Conservation (phyloP, 1,140 invertebrate species). For the Parasteatoda tepidariorum region DNA sequence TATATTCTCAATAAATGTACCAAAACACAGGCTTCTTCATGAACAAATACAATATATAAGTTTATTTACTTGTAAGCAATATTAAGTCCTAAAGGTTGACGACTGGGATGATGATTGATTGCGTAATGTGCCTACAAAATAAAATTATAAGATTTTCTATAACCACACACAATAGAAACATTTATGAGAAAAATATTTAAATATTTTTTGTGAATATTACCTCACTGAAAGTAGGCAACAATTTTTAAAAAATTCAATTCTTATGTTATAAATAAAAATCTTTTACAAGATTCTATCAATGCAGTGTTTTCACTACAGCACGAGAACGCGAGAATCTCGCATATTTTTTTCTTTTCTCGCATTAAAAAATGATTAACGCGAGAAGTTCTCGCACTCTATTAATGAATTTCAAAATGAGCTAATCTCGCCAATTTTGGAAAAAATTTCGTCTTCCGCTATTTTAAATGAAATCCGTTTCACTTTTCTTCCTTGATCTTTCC, state of each 20-base stretch:
- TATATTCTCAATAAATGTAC: too few relatives aligned
- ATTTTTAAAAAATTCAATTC: background rate
- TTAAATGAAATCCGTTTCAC: too few relatives aligned
- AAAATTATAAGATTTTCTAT: background rate
- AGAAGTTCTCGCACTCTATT: too few relatives aligned
- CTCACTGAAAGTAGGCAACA: background rate
- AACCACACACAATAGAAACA: background rate
- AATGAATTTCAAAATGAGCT: too few relatives aligned
- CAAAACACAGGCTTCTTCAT: background rate
- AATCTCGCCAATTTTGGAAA: too few relatives aligned
- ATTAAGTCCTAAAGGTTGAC: conserved; percentile 92
- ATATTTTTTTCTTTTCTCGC: too few relatives aligned
- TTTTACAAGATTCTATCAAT: background rate
- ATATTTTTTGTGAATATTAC: background rate
- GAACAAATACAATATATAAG: background rate
- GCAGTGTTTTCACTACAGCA: too few relatives aligned
- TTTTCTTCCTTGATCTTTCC: too few relatives aligned
- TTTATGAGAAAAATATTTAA: background rate
- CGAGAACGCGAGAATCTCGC: too few relatives aligned
- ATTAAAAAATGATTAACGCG: too few relatives aligned
- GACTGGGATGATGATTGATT: conserved; percentile 94
- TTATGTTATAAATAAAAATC: too few relatives aligned
- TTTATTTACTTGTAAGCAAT: conserved; percentile 77
- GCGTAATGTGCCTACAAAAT: conserved; percentile 86
- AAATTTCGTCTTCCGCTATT: too few relatives aligned